phyloP scores from a whole-genome alignment of 1,140 invertebrate genomes.

The Agrypnia vestita region DNA sequence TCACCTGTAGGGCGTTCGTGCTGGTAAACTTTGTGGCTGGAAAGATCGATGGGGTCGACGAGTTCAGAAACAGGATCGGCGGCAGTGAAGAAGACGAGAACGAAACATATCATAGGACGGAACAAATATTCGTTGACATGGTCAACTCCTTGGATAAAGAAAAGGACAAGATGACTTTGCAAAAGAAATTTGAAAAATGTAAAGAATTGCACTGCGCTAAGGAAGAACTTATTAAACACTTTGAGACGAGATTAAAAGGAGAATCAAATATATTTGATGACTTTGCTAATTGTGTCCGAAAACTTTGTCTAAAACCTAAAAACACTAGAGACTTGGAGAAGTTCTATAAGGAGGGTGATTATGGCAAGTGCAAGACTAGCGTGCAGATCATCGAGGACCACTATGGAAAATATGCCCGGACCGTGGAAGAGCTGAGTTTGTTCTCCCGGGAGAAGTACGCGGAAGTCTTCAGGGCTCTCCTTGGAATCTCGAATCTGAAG shows the following conservation, averaged over 20 bases:
- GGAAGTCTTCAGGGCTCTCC: background rate
- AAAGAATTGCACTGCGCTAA: background rate
- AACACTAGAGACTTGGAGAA: background rate
- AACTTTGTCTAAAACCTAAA: background rate
- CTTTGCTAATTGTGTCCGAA: background rate
- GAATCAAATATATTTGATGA: background rate
- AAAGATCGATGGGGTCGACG: background rate
- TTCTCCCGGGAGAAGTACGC: constrained; percentile 2
- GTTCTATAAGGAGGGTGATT: background rate
- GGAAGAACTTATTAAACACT: background rate
- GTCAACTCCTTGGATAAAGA: background rate
- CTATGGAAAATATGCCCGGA: background rate
- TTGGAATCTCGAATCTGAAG: background rate
- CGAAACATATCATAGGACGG: background rate
- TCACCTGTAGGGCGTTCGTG: background rate
- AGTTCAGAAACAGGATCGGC: background rate
- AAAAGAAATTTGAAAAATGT: constrained; percentile 1
- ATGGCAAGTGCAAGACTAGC: background rate
- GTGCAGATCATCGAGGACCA: background rate
- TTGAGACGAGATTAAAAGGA: constrained; percentile 1
- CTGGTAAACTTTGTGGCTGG: background rate
- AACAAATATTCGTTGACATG: background rate
- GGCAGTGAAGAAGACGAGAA: background rate
- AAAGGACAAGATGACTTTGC: background rate
- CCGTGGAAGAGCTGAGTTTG: constrained; percentile 4